These are phyloP conservation scores for Cryptoblepharus egeriae DNA, from an alignment of 2,797 vertebrate genomes.

Conservation along the genomic window DNA sequence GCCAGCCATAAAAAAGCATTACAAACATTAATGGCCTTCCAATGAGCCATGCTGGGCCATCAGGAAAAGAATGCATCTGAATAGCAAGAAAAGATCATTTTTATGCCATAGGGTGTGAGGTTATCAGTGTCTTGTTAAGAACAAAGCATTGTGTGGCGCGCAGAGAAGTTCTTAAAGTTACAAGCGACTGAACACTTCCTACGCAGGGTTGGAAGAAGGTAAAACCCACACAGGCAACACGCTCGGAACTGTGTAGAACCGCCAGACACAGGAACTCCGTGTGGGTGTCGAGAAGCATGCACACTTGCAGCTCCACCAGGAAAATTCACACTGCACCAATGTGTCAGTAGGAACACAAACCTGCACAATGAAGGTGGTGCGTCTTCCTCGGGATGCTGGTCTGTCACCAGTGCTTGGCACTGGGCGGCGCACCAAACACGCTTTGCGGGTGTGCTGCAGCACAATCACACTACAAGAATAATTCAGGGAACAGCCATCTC, in stretches of 20 bases:
- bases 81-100: not conserved
- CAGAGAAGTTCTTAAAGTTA: not conserved
- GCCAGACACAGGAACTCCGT: not conserved
- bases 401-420: not conserved
- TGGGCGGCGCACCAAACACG: too few relatives aligned
- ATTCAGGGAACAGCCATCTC: not conserved
- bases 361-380: not conserved
- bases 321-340: not conserved
- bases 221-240: constrained; percentile 5
- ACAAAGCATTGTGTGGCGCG: not conserved
- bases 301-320: fast-evolving
- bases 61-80: too few relatives aligned
- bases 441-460: too few relatives aligned
- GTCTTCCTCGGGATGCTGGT: not conserved
- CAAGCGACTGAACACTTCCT: constrained; percentile 31
- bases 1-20: too few relatives aligned
- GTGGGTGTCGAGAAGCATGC: constrained; percentile 13
- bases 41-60: too few relatives aligned
- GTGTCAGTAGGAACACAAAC: constrained; percentile 5
- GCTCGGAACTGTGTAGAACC: not conserved
- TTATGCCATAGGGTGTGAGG: fast-evolving
- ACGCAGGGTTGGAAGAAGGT: constrained; percentile 13
- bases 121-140: not conserved
- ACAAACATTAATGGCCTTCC: too few relatives aligned
- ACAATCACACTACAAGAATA: too few relatives aligned